These are phyloP conservation scores for Ceriagrion tenellum DNA, from an alignment of 2,888 invertebrate species.

Conservation along the genomic window DNA sequence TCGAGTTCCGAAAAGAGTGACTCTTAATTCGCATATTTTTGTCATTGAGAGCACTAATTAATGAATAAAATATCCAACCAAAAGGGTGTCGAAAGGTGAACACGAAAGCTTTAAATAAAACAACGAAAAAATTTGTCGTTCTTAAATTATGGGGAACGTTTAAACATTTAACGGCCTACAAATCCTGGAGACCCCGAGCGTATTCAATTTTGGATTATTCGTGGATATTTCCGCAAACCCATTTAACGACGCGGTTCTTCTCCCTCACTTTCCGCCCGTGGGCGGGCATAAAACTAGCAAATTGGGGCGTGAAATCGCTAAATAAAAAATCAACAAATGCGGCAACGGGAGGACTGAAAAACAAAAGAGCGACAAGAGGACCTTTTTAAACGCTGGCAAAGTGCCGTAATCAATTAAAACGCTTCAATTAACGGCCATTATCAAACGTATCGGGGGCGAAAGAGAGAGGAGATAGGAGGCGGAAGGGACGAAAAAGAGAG, in stretches of 20 bases:
- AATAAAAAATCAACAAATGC: neutral
- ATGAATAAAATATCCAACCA: neutral
- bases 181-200: neutral
- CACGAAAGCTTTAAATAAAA: neutral
- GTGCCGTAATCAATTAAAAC: slow-evolving; percentile 33
- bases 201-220: slow-evolving; percentile 11
- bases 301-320: neutral
- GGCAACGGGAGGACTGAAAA: neutral
- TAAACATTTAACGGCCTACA: slow-evolving; percentile 27
- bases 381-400: slow-evolving; percentile 19
- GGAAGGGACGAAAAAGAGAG: neutral
- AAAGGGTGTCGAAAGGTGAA: neutral
- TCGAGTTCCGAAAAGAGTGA: too few species aligned
- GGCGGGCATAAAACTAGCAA: neutral
- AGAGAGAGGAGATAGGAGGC: neutral
- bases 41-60: neutral
- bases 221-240: neutral
- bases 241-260: slow-evolving; percentile 16
- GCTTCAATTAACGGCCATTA: slow-evolving; percentile 44
- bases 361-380: neutral
- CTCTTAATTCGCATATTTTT: neutral
- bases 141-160: slow-evolving; percentile 9
- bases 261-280: too few species aligned
- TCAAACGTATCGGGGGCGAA: neutral
- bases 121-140: neutral